Percentiles rank a stretch among this genome's conserved stretches.
Evolutionary conservation across 2,113 vertebrate genomes (phyloP).

Genomic region (Bubo scandiacus): DNA sequence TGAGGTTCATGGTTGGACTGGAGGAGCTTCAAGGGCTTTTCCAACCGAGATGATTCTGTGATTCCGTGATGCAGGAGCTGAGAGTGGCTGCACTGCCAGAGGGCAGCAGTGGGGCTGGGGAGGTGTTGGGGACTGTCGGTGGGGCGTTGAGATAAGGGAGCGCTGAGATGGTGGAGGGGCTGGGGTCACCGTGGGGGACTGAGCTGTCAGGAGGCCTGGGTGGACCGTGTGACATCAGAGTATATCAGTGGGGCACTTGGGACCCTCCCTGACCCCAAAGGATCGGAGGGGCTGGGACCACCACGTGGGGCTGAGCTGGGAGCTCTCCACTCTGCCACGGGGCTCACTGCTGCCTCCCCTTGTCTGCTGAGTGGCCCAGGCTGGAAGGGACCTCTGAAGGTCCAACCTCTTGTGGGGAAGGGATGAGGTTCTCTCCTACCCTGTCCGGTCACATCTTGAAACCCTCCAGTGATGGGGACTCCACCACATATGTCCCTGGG

Average conservation of each 20-base stretch:
- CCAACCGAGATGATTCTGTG: too few species aligned
- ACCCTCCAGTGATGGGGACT: not conserved
- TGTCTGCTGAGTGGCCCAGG: too few species aligned
- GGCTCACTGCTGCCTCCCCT: not conserved
- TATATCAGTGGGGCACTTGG: not conserved
- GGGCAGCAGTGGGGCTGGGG: not conserved
- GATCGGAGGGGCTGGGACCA: not conserved
- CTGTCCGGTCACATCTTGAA: not conserved
- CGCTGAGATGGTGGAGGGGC: not conserved
- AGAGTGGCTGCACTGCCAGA: not conserved
- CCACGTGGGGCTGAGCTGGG: not conserved
- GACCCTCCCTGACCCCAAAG: not conserved
- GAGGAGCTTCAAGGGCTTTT: too few species aligned
- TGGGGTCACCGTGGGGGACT: too few species aligned
- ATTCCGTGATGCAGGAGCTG: not conserved
- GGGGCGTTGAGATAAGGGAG: not conserved
- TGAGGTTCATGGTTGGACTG: too few species aligned
- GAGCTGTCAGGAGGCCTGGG: not conserved
- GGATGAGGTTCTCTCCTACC: too few species aligned
- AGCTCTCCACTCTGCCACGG: rapidly evolving
- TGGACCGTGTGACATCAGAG: too few species aligned
- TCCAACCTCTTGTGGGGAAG: rapidly evolving
- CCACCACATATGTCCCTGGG: too few species aligned
- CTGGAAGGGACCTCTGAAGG: not conserved
- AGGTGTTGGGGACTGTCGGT: rapidly evolving